Evolutionary conservation across 2,888 invertebrate species (phyloP).

Genomic region (Eilema sororculum): DNA sequence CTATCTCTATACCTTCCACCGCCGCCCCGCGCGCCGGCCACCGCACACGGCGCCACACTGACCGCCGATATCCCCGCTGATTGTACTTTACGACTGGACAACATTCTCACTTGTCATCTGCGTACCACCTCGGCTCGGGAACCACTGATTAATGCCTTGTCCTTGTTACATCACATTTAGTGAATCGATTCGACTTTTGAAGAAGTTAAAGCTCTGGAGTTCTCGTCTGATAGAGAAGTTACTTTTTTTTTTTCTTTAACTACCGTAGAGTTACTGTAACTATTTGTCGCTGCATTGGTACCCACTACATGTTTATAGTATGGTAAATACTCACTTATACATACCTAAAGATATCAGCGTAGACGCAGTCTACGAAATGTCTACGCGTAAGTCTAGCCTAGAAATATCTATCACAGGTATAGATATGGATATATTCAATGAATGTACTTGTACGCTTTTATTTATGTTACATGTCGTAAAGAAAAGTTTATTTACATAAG

Average conservation of each 20-base stretch:
- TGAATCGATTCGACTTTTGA: conserved; percentile 10
- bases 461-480: not conserved
- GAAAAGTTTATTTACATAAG: conserved; percentile 19
- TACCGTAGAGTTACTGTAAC: not conserved
- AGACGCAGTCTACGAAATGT: conserved; percentile 40
- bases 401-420: not conserved
- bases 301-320: not conserved
- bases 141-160: conserved; percentile 19
- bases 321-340: not conserved
- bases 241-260: not conserved
- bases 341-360: conserved; percentile 14
- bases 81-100: conserved; percentile 29
- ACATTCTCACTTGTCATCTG: conserved; percentile 25
- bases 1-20: conserved; percentile 73
- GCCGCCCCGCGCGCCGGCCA: conserved; percentile 43
- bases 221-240: not conserved
- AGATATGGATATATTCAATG: not conserved
- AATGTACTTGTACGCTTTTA: not conserved
- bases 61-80: conserved; percentile 39
- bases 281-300: not conserved
- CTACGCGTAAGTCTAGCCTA: conserved; percentile 28
- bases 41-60: conserved; percentile 60
- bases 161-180: conserved; percentile 16
- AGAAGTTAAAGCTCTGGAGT: not conserved
- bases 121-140: conserved; percentile 6